Evolutionary conservation across 2,113 vertebrate species (phyloP), one percentile per base, ranked within the genome.

Genomic region (Solea senegalensis): DNA sequence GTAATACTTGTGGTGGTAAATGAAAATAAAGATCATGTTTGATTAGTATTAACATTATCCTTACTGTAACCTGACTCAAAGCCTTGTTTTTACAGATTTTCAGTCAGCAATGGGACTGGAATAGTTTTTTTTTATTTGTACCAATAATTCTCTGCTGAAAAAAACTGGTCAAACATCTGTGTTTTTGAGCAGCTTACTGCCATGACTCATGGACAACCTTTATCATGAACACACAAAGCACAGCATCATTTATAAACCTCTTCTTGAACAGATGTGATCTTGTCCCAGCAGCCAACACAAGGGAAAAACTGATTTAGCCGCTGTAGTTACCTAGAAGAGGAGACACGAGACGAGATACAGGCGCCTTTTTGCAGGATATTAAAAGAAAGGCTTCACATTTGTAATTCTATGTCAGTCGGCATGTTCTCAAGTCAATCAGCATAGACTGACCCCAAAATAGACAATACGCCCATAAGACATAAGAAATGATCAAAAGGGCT

Each of bases 121-220:
- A 34, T 34, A 2, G 34, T 34, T 34, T 48, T 48, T 48, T 48
- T 48, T 34, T 34, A 34, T 34, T 34, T 34, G 34, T 4, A 34
- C 34, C 34, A 21, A 21, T 21, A 21, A 10, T 21, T 52, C 51
- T 21, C 50, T 52, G 14, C 54, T 55, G 40, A 66, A 55, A 16
- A 28, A 34, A 34, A 34, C 63, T 49, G 61, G 69, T 78, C 62
- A 77, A 21, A 45, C 48, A 7, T 59, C 59, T 14, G 34, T 39
- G 51, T 69, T 64, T 49, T 8, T 9, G 12, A 15, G 58, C 55
- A 43, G n/a, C 58, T 60, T 61, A 10, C 4, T 0, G 11, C 64
- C 0, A 4, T 85, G 82, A 88, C 52, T 84, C 80, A 85, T 58
- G 43, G 63, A 65, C 56, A 75, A 66, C 66, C 11, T 71, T 44